Evolutionary conservation across 2,113 vertebrate species (phyloP).

Genomic region (Gadus chalcogrammus): DNA sequence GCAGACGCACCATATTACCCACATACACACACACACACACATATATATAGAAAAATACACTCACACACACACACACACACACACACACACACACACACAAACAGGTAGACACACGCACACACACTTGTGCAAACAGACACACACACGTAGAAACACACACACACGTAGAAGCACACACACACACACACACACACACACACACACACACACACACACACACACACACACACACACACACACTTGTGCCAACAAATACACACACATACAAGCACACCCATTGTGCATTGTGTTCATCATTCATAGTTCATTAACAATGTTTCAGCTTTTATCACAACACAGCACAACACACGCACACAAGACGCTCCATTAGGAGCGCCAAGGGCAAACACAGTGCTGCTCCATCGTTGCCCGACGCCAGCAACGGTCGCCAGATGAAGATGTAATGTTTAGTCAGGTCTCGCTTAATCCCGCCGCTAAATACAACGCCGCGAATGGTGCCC

Average conservation of each 20-base stretch:
- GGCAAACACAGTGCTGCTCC: too few relatives aligned
- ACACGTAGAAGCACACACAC: background rate
- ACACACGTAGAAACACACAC: too few relatives aligned
- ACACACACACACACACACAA: too few relatives aligned
- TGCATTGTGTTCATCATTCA: constrained; percentile 11
- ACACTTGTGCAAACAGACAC: too few relatives aligned
- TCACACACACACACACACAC: too few relatives aligned
- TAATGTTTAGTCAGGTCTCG: constrained; percentile 56
- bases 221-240: background rate
- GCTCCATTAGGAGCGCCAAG: too few relatives aligned
- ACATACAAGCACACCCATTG: background rate
- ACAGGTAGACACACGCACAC: too few relatives aligned
- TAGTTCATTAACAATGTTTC: too few relatives aligned
- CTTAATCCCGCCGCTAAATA: constrained; percentile 60
- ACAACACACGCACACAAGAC: too few relatives aligned
- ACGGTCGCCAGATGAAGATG: constrained; percentile 29
- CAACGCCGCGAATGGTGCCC: constrained; percentile 38
- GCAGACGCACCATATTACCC: background rate
- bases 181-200: too few relatives aligned
- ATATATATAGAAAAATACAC: background rate
- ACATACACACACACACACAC: background rate
- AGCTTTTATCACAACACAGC: too few relatives aligned
- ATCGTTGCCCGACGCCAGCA: background rate
- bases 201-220: too few relatives aligned
- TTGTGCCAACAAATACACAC: background rate